These are phyloP conservation scores for Stenchaetothrips biformis DNA, from an alignment of 2,888 invertebrate species.

Conservation along the genomic window DNA sequence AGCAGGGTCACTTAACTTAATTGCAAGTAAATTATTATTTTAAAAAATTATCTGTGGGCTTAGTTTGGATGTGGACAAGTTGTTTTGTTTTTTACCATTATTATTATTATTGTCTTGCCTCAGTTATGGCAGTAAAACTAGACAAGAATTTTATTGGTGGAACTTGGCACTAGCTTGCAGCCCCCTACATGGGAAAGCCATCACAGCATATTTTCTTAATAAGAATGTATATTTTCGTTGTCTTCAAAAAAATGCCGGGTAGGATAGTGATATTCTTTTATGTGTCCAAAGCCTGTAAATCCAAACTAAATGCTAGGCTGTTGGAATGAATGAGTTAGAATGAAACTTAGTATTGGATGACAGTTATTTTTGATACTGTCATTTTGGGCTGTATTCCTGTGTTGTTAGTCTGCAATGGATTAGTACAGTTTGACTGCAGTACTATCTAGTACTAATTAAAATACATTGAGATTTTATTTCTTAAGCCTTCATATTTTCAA, in stretches of 20 bases:
- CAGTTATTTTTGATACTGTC: not conserved
- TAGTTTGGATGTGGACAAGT: not conserved
- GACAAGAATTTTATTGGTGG: too few relatives aligned
- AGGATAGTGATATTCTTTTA: too few relatives aligned
- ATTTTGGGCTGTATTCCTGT: not conserved
- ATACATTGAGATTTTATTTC: too few relatives aligned
- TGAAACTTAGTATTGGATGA: not conserved
- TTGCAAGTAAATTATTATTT: not conserved
- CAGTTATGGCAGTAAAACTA: too few relatives aligned
- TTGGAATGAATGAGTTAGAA: not conserved
- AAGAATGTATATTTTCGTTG: not conserved
- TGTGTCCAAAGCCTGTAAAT: not conserved
- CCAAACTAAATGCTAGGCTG: not conserved
- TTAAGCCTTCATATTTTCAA: too few relatives aligned
- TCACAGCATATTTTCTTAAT: not conserved
- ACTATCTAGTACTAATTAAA: too few relatives aligned
- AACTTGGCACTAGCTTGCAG: not conserved
- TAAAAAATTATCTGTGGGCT: not conserved
- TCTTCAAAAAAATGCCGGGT: not conserved
- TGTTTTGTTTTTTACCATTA: not conserved
- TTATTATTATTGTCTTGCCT: not conserved
- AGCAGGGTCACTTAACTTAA: constrained; percentile 24
- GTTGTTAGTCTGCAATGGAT: not conserved
- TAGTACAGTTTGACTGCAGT: too few relatives aligned
- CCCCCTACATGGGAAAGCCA: not conserved